Conservation (phyloP, 2,797 vertebrate species). For the Anguilla obscura region DNA sequence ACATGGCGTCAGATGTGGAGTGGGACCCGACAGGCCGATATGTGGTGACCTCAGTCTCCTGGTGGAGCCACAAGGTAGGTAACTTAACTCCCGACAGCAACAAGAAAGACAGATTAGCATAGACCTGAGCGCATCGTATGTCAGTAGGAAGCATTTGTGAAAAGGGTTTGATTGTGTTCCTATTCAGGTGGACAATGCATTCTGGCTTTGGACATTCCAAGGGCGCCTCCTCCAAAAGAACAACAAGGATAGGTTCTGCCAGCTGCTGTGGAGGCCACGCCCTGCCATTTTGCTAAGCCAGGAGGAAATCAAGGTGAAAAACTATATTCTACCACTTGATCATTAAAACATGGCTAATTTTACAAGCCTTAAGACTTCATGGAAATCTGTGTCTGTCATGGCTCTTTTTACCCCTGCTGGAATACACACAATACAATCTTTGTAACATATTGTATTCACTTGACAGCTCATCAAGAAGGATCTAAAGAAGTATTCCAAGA, state of each 20-base stretch:
- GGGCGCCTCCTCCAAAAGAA: conserved; percentile 97
- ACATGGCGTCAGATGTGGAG: conserved; percentile 96
- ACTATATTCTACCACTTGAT: background rate
- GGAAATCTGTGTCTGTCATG: conserved; percentile 41
- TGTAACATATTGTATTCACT: conserved; percentile 33
- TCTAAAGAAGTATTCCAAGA: conserved; percentile 98
- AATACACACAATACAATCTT: background rate
- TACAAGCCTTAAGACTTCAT: background rate
- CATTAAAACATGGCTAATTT: conserved; percentile 3
- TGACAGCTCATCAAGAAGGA: conserved; percentile 95
- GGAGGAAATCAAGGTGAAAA: conserved; percentile 85
- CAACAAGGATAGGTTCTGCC: conserved; percentile 96
- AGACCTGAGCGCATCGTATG: background rate
- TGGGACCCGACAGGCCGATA: conserved; percentile 98
- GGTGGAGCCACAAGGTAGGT: conserved; percentile 97
- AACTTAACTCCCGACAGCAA: background rate
- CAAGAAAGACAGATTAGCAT: background rate
- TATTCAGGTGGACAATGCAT: conserved; percentile 93
- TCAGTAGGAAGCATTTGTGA: background rate
- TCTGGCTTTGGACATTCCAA: conserved; percentile 99
- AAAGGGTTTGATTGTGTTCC: background rate
- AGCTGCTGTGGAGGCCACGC: conserved; percentile 94
- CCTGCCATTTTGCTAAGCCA: conserved; percentile 81
- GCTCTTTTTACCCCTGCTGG: conserved; percentile 27
- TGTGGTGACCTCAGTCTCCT: conserved; percentile 94